These are phyloP conservation scores for Ryuthela nishihirai DNA, from an alignment of 2,888 invertebrate genomes.

Conservation along the genomic window DNA sequence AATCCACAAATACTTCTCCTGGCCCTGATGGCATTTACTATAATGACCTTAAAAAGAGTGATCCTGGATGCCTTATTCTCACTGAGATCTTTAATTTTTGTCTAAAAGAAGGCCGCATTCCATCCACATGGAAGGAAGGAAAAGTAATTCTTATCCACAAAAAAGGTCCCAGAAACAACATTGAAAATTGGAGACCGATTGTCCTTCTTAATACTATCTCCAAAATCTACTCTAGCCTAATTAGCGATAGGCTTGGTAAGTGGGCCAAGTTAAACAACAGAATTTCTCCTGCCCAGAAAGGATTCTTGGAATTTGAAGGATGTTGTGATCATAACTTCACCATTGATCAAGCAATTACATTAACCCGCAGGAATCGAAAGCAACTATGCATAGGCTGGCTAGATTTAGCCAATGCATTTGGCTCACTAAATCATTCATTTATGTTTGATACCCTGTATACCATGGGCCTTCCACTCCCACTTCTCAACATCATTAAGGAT, in stretches of 20 bases:
- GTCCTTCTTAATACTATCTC: slow-evolving; percentile 36
- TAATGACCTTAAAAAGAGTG: too few species aligned
- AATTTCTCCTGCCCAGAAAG: slow-evolving; percentile 46
- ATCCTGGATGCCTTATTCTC: too few species aligned
- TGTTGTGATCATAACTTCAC: slow-evolving; percentile 34
- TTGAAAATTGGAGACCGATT: slow-evolving; percentile 45
- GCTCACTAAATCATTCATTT: slow-evolving; percentile 47
- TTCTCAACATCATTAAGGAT: slow-evolving; percentile 27
- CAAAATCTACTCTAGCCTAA: slow-evolving; percentile 35
- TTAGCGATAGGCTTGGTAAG: slow-evolving; percentile 28
- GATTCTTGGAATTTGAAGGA: slow-evolving; percentile 46
- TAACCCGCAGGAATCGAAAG: slow-evolving; percentile 4
- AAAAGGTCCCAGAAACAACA: too few species aligned
- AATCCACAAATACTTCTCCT: too few species aligned
- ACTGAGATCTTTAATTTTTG: too few species aligned
- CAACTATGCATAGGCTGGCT: slow-evolving; percentile 47
- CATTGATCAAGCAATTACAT: slow-evolving; percentile 18
- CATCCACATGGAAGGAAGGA: too few species aligned
- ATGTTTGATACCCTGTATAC: slow-evolving; percentile 2
- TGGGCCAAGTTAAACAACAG: slow-evolving; percentile 34
- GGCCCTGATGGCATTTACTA: too few species aligned
- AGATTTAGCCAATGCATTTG: slow-evolving; percentile 50
- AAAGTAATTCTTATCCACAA: too few species aligned
- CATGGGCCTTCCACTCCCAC: not conserved
- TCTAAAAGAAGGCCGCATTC: too few species aligned